Evolutionary conservation across 2,888 invertebrate genomes (phyloP).

Genomic region (Campoplex nolae): DNA sequence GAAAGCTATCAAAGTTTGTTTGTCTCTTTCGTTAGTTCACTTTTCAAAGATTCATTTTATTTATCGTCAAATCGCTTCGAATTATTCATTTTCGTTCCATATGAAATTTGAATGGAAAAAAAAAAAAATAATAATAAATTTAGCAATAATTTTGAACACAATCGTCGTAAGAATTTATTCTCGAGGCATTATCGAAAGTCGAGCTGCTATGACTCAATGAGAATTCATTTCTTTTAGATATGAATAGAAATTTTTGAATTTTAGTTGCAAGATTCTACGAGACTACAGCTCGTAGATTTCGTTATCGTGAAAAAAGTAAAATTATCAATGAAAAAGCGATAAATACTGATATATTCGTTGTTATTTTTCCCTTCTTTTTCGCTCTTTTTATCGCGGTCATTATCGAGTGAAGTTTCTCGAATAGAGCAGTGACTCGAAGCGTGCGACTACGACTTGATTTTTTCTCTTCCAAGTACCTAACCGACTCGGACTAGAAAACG

Average conservation of each 20-base stretch:
- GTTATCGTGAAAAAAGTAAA: not conserved
- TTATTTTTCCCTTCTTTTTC: not conserved
- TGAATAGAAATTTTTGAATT: no score
- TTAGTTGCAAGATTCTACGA: not conserved
- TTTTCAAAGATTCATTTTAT: not conserved
- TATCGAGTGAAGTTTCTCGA: constrained; percentile 16
- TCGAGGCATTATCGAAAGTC: no score
- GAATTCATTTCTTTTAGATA: no score
- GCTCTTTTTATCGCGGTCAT: not conserved
- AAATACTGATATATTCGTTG: no score
- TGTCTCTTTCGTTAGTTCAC: no score
- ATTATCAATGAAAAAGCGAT: not conserved
- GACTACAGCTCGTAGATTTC: not conserved
- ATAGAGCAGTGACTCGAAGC: constrained; percentile 45
- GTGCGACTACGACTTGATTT: constrained; percentile 29
- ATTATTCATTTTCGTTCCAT: no score
- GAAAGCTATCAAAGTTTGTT: not conserved
- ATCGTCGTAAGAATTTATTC: no score
- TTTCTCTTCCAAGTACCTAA: not conserved
- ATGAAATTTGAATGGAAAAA: no score
- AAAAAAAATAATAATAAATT: no score
- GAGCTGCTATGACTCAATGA: no score
- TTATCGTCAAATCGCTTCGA: not conserved
- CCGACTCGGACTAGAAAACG: not conserved
- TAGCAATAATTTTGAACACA: no score